Percentiles rank a stretch among this genome's conserved stretches.
Conservation (phyloP, 2,797 vertebrate species). For the Molossus molossus region DNA sequence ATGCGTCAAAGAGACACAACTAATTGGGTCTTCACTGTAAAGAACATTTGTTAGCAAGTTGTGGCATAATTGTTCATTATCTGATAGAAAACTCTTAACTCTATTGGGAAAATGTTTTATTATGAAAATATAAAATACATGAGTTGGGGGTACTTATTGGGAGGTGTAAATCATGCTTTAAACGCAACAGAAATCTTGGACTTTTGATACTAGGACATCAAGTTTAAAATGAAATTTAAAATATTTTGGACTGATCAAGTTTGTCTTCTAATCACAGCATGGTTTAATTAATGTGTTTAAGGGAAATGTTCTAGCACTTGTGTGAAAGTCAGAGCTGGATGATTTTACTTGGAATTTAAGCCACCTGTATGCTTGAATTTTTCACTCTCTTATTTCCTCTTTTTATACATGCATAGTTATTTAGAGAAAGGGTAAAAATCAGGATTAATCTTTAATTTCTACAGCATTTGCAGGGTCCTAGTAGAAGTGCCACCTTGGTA, state of each 20-base stretch:
- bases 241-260: slow-evolving; percentile 64
- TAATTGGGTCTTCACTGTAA: slow-evolving; percentile 74
- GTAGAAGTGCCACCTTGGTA: slow-evolving; percentile 17
- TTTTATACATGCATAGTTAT: slow-evolving; percentile 4
- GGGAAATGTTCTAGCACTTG: slow-evolving; percentile 42
- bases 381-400: slow-evolving; percentile 1
- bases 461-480: not conserved
- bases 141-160: slow-evolving; percentile 50
- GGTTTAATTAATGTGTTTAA: slow-evolving; percentile 47
- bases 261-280: not conserved
- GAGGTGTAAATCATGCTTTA: slow-evolving; percentile 36
- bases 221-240: slow-evolving; percentile 75
- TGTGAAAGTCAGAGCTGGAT: slow-evolving; percentile 46
- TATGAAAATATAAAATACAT: slow-evolving; percentile 77
- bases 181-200: slow-evolving; percentile 52
- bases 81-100: slow-evolving; percentile 81
- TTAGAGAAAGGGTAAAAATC: slow-evolving; percentile 52
- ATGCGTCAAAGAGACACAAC: slow-evolving; percentile 75
- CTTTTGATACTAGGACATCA: slow-evolving; percentile 64
- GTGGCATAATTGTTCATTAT: slow-evolving; percentile 82
- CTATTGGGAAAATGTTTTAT: slow-evolving; percentile 80
- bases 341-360: slow-evolving; percentile 20
- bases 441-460: slow-evolving; percentile 43
- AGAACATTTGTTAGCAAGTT: slow-evolving; percentile 81
- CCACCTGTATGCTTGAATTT: not conserved